Evolutionary conservation across 2,113 vertebrate species (phyloP), one percentile per base, ranked within the genome.

Genomic region (Porphyrio hochstetteri): DNA sequence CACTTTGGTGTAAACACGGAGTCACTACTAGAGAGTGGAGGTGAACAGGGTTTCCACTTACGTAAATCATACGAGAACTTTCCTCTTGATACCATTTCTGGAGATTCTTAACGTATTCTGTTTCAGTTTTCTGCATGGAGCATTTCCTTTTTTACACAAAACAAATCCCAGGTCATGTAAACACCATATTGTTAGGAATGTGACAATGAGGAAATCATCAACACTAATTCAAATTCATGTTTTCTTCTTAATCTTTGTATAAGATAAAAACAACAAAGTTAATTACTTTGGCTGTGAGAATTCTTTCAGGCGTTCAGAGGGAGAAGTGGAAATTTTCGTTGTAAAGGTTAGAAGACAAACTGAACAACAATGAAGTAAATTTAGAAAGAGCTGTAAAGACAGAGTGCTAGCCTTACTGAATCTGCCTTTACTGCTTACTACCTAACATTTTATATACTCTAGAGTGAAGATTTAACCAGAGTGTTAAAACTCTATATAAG

Each of bases 281-380:
- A 93, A 88, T 82, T 93, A 67, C 21, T 95, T 91, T 78, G 40
- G 17, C 46, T 75, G 29, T 64, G 36, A 79, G 57, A 50, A 8
- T 65, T 91, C 77, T 82, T 63, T 59, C 55, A 68, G 38, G 17
- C 50, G 55, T 31, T 89, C 67, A 75, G 28, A 95, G 55, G 21
- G 15, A 23, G 16, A 95, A 84, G 10, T 35, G 15, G 12, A 5
- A 88, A 52, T 90, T 90, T 92, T 93, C 65, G 77, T 92, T 88
- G 23, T 68, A 87, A 86, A 90, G 23, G 56, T 80, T 90, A 80
- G 24, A 84, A 82, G 64, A 75, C 11, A 96, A 91, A 91, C 64
- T 65, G 67, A 92, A 85, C 50, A 92, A 88, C 75, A 90, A 18
- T 78, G 72, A 94, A 95, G 17, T 94, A 83, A 92, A 95, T 86